Conservation (phyloP, 1,140 invertebrate species). For the Chionoecetes opilio region DNA sequence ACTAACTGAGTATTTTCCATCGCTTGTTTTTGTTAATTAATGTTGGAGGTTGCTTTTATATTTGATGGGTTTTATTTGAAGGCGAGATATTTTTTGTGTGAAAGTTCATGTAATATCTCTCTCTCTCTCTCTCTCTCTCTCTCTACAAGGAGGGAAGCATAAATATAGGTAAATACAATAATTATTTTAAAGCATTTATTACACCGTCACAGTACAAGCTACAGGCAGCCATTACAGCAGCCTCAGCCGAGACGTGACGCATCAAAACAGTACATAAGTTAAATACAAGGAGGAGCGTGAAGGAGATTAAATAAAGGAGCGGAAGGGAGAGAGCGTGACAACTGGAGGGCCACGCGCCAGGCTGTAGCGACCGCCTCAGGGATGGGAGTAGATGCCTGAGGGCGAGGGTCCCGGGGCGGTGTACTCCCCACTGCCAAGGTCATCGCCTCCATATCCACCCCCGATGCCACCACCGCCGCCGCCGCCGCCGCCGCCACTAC, state of each 20-base stretch:
- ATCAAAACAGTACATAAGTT: background rate
- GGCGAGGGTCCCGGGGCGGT: background rate
- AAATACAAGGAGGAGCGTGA: background rate
- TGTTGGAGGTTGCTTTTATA: no score
- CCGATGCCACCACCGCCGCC: conserved; percentile 44
- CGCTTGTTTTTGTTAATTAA: no score
- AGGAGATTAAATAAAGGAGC: no score
- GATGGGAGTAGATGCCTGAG: background rate
- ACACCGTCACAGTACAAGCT: background rate
- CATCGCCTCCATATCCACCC: background rate
- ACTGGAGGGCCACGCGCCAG: background rate
- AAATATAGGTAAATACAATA: conserved; percentile 17
- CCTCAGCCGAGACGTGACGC: background rate
- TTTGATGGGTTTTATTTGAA: no score
- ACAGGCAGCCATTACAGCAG: no score
- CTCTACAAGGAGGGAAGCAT: background rate
- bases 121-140: conserved; percentile 21
- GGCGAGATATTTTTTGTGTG: background rate
- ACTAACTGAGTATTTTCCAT: no score
- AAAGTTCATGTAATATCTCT: background rate
- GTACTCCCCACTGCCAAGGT: background rate
- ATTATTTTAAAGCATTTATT: background rate
- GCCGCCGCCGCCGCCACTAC: conserved; percentile 38
- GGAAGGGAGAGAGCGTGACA: background rate
- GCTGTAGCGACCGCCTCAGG: background rate